Percentiles rank a stretch among this genome's conserved stretches.
These are phyloP conservation scores for Lepilemur ruficaudatus DNA, from an alignment of 2,797 vertebrate genomes.

Conservation along the genomic window DNA sequence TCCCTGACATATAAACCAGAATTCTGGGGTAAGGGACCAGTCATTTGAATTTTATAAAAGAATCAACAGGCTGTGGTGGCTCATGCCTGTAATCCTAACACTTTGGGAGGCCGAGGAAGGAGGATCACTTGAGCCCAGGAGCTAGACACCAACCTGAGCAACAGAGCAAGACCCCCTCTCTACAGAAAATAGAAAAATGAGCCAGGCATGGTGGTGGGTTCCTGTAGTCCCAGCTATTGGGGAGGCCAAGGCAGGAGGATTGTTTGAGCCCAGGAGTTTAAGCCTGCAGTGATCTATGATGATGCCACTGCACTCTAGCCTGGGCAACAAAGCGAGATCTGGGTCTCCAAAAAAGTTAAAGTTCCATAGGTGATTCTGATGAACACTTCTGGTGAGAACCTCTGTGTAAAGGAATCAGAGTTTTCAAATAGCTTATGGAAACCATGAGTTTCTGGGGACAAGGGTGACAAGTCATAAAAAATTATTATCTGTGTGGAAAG, in stretches of 20 bases:
- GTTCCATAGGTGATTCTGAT: not conserved
- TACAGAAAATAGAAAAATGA: no score
- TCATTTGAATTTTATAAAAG: not conserved
- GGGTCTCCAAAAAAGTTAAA: not conserved
- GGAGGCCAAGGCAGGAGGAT: not conserved
- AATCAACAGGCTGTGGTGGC: not conserved
- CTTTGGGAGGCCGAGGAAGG: not conserved
- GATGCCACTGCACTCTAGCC: not conserved
- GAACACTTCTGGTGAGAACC: not conserved
- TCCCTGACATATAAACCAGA: not conserved
- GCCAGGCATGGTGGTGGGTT: no score
- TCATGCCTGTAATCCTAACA: not conserved
- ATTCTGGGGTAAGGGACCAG: not conserved
- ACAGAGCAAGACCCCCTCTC: not conserved
- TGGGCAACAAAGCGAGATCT: not conserved
- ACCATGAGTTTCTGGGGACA: constrained; percentile 52
- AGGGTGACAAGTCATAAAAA: constrained; percentile 59
- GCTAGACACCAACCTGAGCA: not conserved
- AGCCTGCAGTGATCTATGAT: not conserved
- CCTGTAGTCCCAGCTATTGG: not conserved
- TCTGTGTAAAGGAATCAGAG: not conserved
- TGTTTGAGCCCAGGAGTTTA: not conserved
- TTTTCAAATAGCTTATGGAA: constrained; percentile 13
- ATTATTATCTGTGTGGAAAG: constrained; percentile 40
- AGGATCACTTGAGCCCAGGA: not conserved